Base-by-base conservation (phyloP, 2,888 invertebrate genomes). In the Orchesellides sinensis region DNA sequence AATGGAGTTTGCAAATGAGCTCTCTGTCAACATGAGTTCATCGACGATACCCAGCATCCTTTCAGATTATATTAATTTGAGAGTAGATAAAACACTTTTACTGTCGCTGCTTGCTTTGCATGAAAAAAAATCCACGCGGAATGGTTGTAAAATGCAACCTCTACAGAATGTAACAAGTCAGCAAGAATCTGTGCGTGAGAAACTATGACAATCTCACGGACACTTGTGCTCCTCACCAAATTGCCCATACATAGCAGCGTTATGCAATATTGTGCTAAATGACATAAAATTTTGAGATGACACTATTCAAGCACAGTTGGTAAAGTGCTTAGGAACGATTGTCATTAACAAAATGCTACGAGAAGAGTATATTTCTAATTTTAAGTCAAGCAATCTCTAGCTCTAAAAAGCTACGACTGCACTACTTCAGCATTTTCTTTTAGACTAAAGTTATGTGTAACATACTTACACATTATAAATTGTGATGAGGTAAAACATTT, bases 101-200 rank as follows among this genome's bases (percentile, higher is more conserved):
- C 27, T 61, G 61, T 32, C 19, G 61, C 5, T 61, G 19, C 29
- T 14, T 14, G n/a, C n/a, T 5, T 14, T 35, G 17, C 21, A 32
- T 40, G 5, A 10, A 32, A 32, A 40, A 8, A 32, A 29, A 61
- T 32, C n/a, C 32, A 32, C 17, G 17, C 21, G 32, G 32, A 61
- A 19, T 61, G 5, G 6, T n/a, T 17, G 19, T 32, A 19, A 6
- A 21, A 25, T 14, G 40, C 40, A 40, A 40, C n/a, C 19, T 8
- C 25, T 45, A 35, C 74, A 74, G 81, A 81, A 81, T 74, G 81
- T 81, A 74, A 61, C 68, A 25, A 40, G 74, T 74, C 81, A 74
- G 81, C 81, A 14, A 68, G n/a, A 68, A 66, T 68, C 61, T 73
- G 19, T 35, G 65, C 81, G 81, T 81, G 81, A 81, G 81, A 81